Evolutionary conservation across 2,113 vertebrate genomes (phyloP).

Genomic region (Osmerus mordax): DNA sequence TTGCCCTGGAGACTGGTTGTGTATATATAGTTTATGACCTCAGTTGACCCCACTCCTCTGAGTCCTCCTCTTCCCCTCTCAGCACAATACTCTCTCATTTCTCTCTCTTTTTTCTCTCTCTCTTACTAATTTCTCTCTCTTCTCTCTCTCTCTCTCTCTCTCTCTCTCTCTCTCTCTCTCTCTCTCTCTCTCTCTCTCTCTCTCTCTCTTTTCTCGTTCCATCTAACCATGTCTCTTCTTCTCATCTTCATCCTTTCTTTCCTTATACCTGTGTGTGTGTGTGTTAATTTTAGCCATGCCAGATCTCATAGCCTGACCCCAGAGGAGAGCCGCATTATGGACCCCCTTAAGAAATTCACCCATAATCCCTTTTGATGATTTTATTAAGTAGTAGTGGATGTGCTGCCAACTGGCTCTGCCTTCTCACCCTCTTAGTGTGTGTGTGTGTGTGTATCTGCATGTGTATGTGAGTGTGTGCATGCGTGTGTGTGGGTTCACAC

Average conservation of each 20-base stretch:
- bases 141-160: background rate
- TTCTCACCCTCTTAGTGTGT: conserved; percentile 42
- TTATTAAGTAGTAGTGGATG: conserved; percentile 56
- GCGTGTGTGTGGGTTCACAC: conserved; percentile 12
- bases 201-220: conserved; percentile 14
- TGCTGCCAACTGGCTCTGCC: conserved; percentile 60
- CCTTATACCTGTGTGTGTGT: background rate
- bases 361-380: conserved; percentile 65
- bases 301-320: conserved; percentile 36
- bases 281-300: conserved; percentile 57
- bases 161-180: background rate
- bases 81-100: conserved; percentile 1
- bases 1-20: too few species aligned
- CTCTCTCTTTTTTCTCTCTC: conserved; percentile 8
- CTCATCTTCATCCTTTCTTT: background rate
- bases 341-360: conserved; percentile 59
- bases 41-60: too few species aligned
- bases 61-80: too few species aligned
- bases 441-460: conserved; percentile 18
- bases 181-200: background rate
- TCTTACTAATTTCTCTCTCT: background rate
- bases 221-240: conserved; percentile 20
- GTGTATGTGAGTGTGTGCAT: conserved; percentile 15
- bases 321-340: conserved; percentile 42
- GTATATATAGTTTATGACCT: too few species aligned